Evolutionary conservation across 2,888 invertebrate species (phyloP).

Genomic region (Eupithecia abbreviata): DNA sequence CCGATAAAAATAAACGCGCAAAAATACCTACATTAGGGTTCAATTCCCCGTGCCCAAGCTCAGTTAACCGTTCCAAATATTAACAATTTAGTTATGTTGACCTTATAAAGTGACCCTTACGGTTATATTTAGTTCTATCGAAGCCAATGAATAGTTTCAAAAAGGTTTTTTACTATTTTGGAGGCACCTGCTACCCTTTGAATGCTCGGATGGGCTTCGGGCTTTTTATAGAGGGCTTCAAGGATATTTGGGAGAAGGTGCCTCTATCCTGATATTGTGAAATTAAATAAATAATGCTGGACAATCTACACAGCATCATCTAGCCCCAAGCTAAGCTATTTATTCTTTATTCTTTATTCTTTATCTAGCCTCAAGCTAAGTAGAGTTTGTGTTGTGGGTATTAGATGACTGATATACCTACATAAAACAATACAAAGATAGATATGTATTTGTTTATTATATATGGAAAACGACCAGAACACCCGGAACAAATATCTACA

Average conservation of each 20-base stretch:
- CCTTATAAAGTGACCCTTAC: slow-evolving; percentile 23
- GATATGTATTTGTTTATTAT: no score
- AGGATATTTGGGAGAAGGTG: slow-evolving; percentile 7
- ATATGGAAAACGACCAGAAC: no score
- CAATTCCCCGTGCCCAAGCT: slow-evolving; percentile 7
- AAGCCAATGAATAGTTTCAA: slow-evolving; percentile 71
- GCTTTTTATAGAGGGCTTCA: slow-evolving; percentile 30
- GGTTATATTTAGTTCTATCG: slow-evolving; percentile 36
- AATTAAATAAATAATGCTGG: not conserved
- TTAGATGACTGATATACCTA: no score
- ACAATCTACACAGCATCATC: no score
- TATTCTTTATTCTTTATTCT: no score
- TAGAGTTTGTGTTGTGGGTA: no score
- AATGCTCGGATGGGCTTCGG: slow-evolving; percentile 46
- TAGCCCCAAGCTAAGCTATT: no score
- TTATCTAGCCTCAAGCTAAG: no score
- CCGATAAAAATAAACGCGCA: slow-evolving; percentile 17
- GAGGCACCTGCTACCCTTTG: slow-evolving; percentile 64
- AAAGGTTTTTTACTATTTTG: slow-evolving; percentile 68
- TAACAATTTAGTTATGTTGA: slow-evolving; percentile 26
- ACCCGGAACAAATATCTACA: no score
- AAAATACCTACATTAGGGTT: slow-evolving; percentile 19
- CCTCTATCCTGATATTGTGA: not conserved
- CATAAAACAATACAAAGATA: no score
- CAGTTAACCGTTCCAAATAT: slow-evolving; percentile 33